A percentile compares a stretch with the other conserved stretches of the same genome.
These are phyloP conservation scores for Spisula subtruncata DNA, from an alignment of 2,888 invertebrate genomes.

Conservation along the genomic window DNA sequence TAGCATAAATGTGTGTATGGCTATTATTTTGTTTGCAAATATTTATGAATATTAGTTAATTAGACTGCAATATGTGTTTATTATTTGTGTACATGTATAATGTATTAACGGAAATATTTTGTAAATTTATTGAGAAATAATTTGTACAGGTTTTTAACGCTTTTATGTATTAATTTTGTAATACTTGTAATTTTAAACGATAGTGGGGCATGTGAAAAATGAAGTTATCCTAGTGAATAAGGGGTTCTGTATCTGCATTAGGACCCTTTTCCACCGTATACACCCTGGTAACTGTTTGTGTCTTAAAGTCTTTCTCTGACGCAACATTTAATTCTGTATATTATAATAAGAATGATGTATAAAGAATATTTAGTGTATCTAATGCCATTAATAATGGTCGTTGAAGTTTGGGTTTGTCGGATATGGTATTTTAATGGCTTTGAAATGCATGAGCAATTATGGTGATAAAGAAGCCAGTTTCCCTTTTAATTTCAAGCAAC, in stretches of 20 bases:
- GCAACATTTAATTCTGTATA: too few species aligned
- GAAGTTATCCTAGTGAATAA: not conserved
- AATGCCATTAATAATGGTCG: too few species aligned
- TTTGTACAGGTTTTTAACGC: not conserved
- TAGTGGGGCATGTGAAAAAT: not conserved
- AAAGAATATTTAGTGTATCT: too few species aligned
- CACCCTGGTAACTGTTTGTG: too few species aligned
- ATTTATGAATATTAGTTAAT: constrained; percentile 6
- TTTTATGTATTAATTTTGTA: not conserved
- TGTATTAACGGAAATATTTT: not conserved
- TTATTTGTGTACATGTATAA: not conserved
- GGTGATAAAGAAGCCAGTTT: too few species aligned
- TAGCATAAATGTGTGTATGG: constrained; percentile 2
- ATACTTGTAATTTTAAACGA: not conserved
- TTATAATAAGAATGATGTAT: too few species aligned
- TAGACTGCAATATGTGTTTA: not conserved
- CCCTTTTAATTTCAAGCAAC: too few species aligned
- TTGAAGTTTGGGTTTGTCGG: too few species aligned
- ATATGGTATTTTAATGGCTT: too few species aligned
- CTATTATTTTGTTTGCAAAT: constrained; percentile 18
- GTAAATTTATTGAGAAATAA: not conserved
- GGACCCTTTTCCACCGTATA: not conserved
- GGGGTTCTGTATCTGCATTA: not conserved
- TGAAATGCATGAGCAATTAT: too few species aligned
- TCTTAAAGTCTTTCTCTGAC: too few species aligned